These are phyloP conservation scores for Neoniphon sammara DNA, from an alignment of 2,797 vertebrate species.

Conservation along the genomic window DNA sequence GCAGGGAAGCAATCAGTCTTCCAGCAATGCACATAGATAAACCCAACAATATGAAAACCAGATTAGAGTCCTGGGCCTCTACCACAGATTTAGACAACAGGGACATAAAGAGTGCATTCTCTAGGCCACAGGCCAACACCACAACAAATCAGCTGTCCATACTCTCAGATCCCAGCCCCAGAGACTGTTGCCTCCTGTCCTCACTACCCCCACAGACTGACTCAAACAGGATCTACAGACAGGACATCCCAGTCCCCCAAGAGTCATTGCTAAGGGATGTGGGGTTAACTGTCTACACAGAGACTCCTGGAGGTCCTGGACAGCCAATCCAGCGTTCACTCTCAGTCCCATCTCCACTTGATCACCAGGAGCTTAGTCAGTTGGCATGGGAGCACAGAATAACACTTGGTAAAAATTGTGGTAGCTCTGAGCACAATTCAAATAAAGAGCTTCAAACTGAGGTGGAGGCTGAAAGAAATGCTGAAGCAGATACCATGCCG, in stretches of 20 bases:
- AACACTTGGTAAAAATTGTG: constrained; percentile 52
- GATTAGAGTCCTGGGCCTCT: constrained; percentile 74
- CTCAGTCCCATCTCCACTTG: constrained; percentile 76
- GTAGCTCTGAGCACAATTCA: constrained; percentile 64
- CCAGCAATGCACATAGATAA: constrained; percentile 69
- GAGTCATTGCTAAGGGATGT: constrained; percentile 84
- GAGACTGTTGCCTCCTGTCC: constrained; percentile 53
- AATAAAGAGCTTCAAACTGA: constrained; percentile 46
- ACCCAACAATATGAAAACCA: constrained; percentile 68
- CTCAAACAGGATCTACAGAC: constrained; percentile 63
- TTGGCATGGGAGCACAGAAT: constrained; percentile 64
- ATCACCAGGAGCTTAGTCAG: constrained; percentile 66
- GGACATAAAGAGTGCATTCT: constrained; percentile 66
- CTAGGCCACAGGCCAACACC: constrained; percentile 60
- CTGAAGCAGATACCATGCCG: constrained; percentile 39
- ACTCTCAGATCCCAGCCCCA: constrained; percentile 27
- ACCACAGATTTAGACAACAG: constrained; percentile 69
- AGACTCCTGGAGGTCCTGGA: constrained; percentile 76
- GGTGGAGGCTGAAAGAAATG: constrained; percentile 37
- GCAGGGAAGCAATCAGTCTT: constrained; percentile 73
- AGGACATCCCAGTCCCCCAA: constrained; percentile 84
- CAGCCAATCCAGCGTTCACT: constrained; percentile 77
- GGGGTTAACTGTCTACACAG: constrained; percentile 84
- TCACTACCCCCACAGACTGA: constrained; percentile 58
- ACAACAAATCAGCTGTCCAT: constrained; percentile 52